Base-by-base conservation (phyloP, 2,888 invertebrate species). In the Eupeodes latifasciatus region DNA sequence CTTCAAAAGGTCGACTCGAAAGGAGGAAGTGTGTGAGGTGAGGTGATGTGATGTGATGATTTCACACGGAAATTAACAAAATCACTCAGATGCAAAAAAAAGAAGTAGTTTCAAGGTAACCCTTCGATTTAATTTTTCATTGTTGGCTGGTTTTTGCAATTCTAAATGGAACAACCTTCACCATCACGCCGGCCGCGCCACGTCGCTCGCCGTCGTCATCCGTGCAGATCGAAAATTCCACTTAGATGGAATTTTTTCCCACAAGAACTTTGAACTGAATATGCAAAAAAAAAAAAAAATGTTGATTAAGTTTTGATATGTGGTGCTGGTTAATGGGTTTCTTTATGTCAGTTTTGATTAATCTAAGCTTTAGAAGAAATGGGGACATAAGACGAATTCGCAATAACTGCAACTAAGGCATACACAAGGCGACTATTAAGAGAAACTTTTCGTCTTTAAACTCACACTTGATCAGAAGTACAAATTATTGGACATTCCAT, bases 21-120 rank as follows among this genome's bases (percentile, higher is more conserved):
- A 47, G 47, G 40, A 40, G 62, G 57, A 57, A 66, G 66, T 40
- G 40, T 40, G 40, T 40, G 40, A 7, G 27, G 40, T 40, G 40
- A 7, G 27, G 40, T 11, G 57, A 51, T 59, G 79, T 74, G 87
- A 40, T 80, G 87, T 77, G 87, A 87, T 62, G 76, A 77, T 87
- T 87, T 87, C 87, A 87, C 87, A 87, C 87, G 84, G 80, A 77
- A 84, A 87, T 84, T 83, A 87, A 84, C 66, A 84, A 72, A 80
- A 76, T 84, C 84, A 87, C 40, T 80, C 84, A 71, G 9, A 76
- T 87, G 86, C 79, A 80, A 76, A 76, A 83, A 80, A 34, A 47
- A 34, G 16, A 55, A 40, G 67, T n/a, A 51, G 12, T 49, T 40
- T 55, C 74, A 61, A 75, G 49, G 75, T 75, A 64, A 75, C 75